Evolutionary conservation across 1,140 invertebrate species (phyloP), one percentile per base, ranked within the genome.

Genomic region (Sycophaga agraensis): DNA sequence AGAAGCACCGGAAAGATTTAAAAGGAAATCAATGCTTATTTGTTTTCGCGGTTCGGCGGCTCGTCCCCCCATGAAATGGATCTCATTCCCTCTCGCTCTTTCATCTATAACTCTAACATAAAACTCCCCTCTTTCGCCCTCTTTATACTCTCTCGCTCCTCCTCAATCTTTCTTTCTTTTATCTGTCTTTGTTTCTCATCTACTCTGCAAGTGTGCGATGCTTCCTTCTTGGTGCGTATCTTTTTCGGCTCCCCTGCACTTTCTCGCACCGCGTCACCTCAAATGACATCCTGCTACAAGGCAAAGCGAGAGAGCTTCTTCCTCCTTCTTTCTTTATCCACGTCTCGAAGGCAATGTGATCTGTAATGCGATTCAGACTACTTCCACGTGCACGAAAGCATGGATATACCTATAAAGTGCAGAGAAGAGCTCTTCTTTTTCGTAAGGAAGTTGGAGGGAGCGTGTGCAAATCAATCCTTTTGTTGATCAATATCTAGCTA

Each of bases 21-120:
- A 64, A 68, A 66, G 65, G 68, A 71, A 71, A 67, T 71, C 70
- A 67, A 67, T 71, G 68, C 65, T 68, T 71, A 71, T 71, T 71
- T 68, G 66, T 69, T 71, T 68, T 70, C 65, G 64, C 64, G 68
- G 66, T 68, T 64, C 65, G 56, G 51, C 64, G 62, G 65, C 59
- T 68, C 68, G 66, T 70, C 65, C 70, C 66, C 64, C 56, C 70
- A 64, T 68, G 70, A 71, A 71, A 71, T 68, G 66, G 66, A 70
- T 72, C 66, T 64, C 63, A 31, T 56, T 55, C 54, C 60, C n/a
- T n/a, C n/a, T n/a, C n/a, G n/a, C n/a, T n/a, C n/a, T n/a, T n/a
- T n/a, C n/a, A n/a, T n/a, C n/a, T n/a, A n/a, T n/a, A n/a, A n/a
- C n/a, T n/a, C n/a, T n/a, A n/a, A n/a, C n/a, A n/a, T n/a, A n/a